Evolutionary conservation across 64 coral and sea anemone genomes (phyloP).

Genomic region (Stichodactyla helianthus): DNA sequence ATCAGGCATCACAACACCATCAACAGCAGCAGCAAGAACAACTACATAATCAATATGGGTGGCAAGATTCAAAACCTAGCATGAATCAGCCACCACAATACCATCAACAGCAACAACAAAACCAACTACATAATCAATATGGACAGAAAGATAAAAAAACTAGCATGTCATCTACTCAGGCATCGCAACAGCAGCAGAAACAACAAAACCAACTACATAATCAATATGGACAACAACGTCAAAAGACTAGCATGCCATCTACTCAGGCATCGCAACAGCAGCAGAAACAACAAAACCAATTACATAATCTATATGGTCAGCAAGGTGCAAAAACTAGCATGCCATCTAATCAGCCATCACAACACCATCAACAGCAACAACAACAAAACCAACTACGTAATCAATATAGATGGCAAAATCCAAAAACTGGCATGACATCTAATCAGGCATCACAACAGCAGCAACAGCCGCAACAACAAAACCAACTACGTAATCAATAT

Average conservation of each 20-base stretch:
- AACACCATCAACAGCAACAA: background rate
- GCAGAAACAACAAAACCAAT: too few species aligned
- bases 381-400: conserved; percentile 13
- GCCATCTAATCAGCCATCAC: background rate
- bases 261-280: too few species aligned
- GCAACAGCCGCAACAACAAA: background rate
- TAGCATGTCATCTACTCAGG: too few species aligned
- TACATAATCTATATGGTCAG: too few species aligned
- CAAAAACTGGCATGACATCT: background rate
- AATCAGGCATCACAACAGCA: background rate
- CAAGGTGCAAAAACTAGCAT: too few species aligned
- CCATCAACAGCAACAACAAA: background rate
- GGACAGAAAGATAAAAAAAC: background rate
- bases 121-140: background rate
- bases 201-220: too few species aligned
- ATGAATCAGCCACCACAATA: background rate
- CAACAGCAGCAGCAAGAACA: background rate
- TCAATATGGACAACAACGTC: too few species aligned
- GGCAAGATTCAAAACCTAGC: too few species aligned
- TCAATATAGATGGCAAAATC: background rate
- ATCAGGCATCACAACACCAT: background rate
- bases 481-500: background rate
- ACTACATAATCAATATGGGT: too few species aligned
- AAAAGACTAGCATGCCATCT: too few species aligned
- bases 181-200: too few species aligned